Evolutionary conservation across 2,888 invertebrate species (phyloP).

Genomic region (Aelia acuminata): DNA sequence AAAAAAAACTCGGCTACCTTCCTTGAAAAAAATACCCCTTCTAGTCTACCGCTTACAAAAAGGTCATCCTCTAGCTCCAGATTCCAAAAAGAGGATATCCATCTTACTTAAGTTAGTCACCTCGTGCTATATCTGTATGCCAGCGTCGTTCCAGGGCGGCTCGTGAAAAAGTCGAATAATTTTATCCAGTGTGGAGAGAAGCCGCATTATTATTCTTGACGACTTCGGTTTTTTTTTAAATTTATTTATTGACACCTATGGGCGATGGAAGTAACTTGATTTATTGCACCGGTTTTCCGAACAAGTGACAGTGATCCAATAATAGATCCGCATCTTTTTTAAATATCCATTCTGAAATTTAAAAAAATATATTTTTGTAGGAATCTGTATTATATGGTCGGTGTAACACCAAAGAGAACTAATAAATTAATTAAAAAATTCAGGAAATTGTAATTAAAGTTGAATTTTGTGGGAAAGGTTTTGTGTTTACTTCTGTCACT

Average conservation of each 20-base stretch:
- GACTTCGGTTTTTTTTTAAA: background rate
- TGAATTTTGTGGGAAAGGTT: too few relatives aligned
- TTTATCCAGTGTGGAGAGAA: background rate
- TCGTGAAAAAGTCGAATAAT: slow-evolving; percentile 25
- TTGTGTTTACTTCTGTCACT: too few relatives aligned
- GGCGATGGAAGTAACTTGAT: background rate
- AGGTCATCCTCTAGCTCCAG: slow-evolving; percentile 8
- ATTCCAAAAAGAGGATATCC: slow-evolving; percentile 28
- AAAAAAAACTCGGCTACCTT: slow-evolving; percentile 3
- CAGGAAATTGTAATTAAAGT: too few relatives aligned
- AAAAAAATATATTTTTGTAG: too few relatives aligned
- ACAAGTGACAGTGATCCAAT: slow-evolving; percentile 3
- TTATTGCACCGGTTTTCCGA: background rate
- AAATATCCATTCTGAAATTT: background rate
- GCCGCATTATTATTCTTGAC: background rate
- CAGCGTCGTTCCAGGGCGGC: background rate
- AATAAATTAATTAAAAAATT: too few relatives aligned
- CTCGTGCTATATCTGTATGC: slow-evolving; percentile 18
- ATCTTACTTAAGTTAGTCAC: slow-evolving; percentile 37
- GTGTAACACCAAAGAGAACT: too few relatives aligned
- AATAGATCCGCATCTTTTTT: background rate
- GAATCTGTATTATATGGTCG: too few relatives aligned
- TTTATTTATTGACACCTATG: slow-evolving; percentile 24
- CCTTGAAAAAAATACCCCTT: background rate
- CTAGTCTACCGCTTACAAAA: background rate